Conservation (phyloP, 2,113 vertebrate species). For the Cisticola juncidis region DNA sequence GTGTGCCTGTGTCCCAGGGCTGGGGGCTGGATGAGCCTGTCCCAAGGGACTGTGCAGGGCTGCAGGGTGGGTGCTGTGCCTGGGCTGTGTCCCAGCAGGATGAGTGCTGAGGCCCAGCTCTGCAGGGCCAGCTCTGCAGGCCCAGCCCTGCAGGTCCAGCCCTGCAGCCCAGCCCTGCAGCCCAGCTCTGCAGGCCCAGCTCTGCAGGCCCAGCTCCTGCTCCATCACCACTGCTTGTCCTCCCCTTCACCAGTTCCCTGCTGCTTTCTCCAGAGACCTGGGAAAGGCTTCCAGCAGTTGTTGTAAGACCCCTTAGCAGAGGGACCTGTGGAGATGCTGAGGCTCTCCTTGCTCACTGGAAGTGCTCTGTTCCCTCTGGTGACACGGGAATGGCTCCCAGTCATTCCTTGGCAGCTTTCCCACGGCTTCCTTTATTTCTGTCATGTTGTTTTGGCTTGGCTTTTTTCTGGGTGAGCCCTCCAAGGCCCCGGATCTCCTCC, state of each 20-base stretch:
- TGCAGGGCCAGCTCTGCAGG: too few species aligned
- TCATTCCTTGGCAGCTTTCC: background rate
- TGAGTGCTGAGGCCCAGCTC: background rate
- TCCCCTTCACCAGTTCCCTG: background rate
- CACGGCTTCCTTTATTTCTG: background rate
- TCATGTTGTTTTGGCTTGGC: background rate
- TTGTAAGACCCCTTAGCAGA: background rate
- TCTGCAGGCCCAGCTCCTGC: background rate
- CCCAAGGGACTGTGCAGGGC: accelerated
- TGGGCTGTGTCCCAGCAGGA: accelerated
- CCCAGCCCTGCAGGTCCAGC: background rate
- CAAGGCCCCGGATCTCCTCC: background rate
- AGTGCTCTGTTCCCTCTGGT: background rate
- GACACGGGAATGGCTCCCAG: accelerated
- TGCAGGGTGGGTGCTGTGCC: background rate
- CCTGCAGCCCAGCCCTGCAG: background rate
- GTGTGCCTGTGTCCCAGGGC: background rate
- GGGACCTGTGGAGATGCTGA: background rate
- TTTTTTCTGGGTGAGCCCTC: background rate
- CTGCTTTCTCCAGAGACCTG: background rate
- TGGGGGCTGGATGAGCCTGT: background rate
- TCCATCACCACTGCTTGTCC: accelerated
- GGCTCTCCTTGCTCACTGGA: accelerated
- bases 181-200: background rate
- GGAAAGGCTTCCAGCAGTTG: background rate